Conservation (phyloP, 1,140 invertebrate genomes). For the Zelostemma sp. region DNA sequence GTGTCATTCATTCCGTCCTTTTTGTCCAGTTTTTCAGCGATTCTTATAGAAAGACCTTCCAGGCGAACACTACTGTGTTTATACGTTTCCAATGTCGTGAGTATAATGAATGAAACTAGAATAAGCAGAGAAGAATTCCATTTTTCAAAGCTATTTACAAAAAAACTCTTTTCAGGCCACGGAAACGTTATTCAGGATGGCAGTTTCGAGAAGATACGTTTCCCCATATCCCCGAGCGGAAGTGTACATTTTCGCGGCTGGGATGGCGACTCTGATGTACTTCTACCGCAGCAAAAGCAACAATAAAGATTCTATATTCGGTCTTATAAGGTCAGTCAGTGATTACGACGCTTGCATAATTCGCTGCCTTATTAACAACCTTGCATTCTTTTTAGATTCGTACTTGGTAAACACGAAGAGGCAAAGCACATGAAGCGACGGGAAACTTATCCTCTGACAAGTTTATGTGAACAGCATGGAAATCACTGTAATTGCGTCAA, state of each 20-base stretch:
- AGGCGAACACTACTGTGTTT: slow-evolving; percentile 79
- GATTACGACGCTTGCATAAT: background rate
- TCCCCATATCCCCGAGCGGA: slow-evolving; percentile 76
- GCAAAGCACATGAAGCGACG: slow-evolving; percentile 24
- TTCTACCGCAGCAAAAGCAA: slow-evolving; percentile 71
- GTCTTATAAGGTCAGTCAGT: slow-evolving; percentile 72
- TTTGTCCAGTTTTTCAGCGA: slow-evolving; percentile 78
- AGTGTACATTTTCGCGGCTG: slow-evolving; percentile 75
- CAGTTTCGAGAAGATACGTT: slow-evolving; percentile 74
- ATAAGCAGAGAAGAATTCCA: too few species aligned
- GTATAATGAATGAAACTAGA: slow-evolving; percentile 48
- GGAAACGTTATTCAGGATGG: slow-evolving; percentile 84
- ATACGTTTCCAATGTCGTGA: slow-evolving; percentile 85
- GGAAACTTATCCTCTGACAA: too few species aligned
- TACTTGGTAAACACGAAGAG: slow-evolving; percentile 76
- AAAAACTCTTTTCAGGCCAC: slow-evolving; percentile 73
- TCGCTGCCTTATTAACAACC: background rate
- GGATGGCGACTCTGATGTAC: slow-evolving; percentile 74
- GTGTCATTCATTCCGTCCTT: slow-evolving; percentile 81
- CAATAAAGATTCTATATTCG: slow-evolving; percentile 75
- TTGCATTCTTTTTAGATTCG: slow-evolving; percentile 65
- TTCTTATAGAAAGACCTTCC: slow-evolving; percentile 81
- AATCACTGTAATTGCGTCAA: slow-evolving; percentile 29
- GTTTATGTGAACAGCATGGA: slow-evolving; percentile 32
- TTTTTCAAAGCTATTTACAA: too few species aligned